Evolutionary conservation across 1,140 invertebrate genomes (phyloP), one percentile per base, ranked within the genome.

Genomic region (Venustaconcha ellipsiformis): DNA sequence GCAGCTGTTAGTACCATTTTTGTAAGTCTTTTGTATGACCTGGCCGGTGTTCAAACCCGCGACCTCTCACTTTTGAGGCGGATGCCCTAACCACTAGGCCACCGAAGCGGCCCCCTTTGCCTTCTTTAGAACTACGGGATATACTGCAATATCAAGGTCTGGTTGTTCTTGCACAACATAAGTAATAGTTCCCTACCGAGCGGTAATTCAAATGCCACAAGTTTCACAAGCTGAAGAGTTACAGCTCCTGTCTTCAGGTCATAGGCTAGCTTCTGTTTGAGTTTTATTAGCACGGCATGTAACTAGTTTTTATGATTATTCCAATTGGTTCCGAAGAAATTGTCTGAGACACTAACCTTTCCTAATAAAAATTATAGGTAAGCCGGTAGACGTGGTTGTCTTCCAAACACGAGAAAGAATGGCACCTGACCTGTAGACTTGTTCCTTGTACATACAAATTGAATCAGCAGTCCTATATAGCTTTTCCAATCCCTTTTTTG

Each of bases 221-320:
- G 72, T 18, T 48, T 66, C 23, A 79, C 68, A 20, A 60, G 48
- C 56, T 26, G 23, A 18, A 79, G 14, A 30, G 60, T 60, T 55
- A 57, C 62, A 13, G n/a, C 72, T 62, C 58, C 55, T 60, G 68
- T 72, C 62, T 66, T 78, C 64, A 23, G 70, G 62, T 79, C 72
- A 57, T 75, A 79, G 30, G 65, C 58, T 30, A 63, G 14, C 72
- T 79, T 70, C 56, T 71, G 64, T 55, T 57, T 57, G 1, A 17
- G 18, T 30, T 30, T 30, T 30, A 30, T 30, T 30, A 1, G 26
- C 26, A 30, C 26, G 26, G 4, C 26, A 3, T 30, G 26, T 30
- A 2, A 30, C 26, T 30, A 30, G 26, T 30, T 30, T 2, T 1
- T 30, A 30, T 30, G 26, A 30, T 30, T 30, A 30, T 30, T 30